These are phyloP conservation scores for Microctonus brassicae DNA, from an alignment of 2,888 invertebrate species.

Conservation along the genomic window DNA sequence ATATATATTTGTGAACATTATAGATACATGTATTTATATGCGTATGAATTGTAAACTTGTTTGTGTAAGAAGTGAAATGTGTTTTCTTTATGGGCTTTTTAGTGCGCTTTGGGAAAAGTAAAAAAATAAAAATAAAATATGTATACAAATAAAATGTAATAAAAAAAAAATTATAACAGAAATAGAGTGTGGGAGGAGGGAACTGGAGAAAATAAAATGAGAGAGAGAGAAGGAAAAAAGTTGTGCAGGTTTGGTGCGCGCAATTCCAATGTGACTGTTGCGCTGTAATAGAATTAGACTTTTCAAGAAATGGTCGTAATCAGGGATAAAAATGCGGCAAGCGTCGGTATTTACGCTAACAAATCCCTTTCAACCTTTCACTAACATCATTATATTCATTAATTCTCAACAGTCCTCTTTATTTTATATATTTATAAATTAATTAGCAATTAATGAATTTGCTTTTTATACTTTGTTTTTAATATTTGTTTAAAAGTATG, in stretches of 20 bases:
- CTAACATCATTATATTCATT: slow-evolving; percentile 24
- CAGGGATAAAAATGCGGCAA: slow-evolving; percentile 65
- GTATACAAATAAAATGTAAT: not conserved
- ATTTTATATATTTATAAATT: not conserved
- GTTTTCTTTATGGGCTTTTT: slow-evolving; percentile 10
- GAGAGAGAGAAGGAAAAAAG: slow-evolving; percentile 1
- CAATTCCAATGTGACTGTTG: slow-evolving; percentile 39
- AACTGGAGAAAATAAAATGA: slow-evolving; percentile 7
- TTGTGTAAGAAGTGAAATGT: not conserved
- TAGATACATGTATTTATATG: slow-evolving; percentile 33
- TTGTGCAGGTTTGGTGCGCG: slow-evolving; percentile 15
- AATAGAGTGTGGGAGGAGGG: not conserved
- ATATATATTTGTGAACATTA: too few relatives aligned
- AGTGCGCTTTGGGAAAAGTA: not conserved
- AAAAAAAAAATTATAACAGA: not conserved
- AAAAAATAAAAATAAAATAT: not conserved
- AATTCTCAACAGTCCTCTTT: too few relatives aligned
- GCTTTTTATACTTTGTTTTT: too few relatives aligned
- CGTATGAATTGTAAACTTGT: slow-evolving; percentile 6
- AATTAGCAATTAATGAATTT: too few relatives aligned
- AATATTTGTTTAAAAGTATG: too few relatives aligned
- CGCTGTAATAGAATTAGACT: slow-evolving; percentile 58
- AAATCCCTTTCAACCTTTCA: slow-evolving; percentile 62
- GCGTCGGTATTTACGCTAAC: slow-evolving; percentile 65
- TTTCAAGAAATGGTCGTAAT: slow-evolving; percentile 62